These are phyloP conservation scores for Drosophila kepulauana DNA, from an alignment of 1,140 invertebrate species.

Conservation along the genomic window DNA sequence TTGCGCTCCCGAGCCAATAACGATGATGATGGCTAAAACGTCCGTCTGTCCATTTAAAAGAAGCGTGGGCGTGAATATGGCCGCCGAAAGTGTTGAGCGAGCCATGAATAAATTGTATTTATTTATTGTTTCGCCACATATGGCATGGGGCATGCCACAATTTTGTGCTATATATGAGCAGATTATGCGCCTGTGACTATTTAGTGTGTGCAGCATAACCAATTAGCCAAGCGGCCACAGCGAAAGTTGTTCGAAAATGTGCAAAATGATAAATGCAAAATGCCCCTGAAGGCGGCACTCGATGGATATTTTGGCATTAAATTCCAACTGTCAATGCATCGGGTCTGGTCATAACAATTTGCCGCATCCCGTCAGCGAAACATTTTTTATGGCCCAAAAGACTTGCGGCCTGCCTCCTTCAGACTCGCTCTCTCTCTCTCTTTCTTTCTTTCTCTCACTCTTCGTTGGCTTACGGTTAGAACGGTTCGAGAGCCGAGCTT, in stretches of 20 bases:
- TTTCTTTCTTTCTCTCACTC: not conserved
- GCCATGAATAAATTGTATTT: slow-evolving; percentile 73
- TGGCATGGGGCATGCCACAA: slow-evolving; percentile 7
- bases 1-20: too few relatives aligned
- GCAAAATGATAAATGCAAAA: slow-evolving; percentile 1
- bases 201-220: slow-evolving; percentile 68
- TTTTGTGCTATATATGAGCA: slow-evolving; percentile 63
- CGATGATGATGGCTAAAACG: slow-evolving; percentile 2
- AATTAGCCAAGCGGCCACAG: slow-evolving; percentile 61
- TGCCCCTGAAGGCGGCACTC: slow-evolving; percentile 36
- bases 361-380: slow-evolving; percentile 47
- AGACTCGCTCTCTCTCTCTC: too few relatives aligned
- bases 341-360: slow-evolving; percentile 70
- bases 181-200: slow-evolving; percentile 65
- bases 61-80: slow-evolving; percentile 72
- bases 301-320: slow-evolving; percentile 40
- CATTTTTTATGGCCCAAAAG: slow-evolving; percentile 58
- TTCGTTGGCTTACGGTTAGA: not conserved
- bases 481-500: slow-evolving; percentile 19
- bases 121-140: slow-evolving; percentile 69
- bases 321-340: slow-evolving; percentile 52
- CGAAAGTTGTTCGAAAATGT: slow-evolving; percentile 61
- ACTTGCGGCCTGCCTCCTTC: slow-evolving; percentile 13
- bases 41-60: slow-evolving; percentile 6
- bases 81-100: slow-evolving; percentile 72